Evolutionary conservation across 2,797 vertebrate genomes (phyloP).

Genomic region (Myotis pilosus): DNA sequence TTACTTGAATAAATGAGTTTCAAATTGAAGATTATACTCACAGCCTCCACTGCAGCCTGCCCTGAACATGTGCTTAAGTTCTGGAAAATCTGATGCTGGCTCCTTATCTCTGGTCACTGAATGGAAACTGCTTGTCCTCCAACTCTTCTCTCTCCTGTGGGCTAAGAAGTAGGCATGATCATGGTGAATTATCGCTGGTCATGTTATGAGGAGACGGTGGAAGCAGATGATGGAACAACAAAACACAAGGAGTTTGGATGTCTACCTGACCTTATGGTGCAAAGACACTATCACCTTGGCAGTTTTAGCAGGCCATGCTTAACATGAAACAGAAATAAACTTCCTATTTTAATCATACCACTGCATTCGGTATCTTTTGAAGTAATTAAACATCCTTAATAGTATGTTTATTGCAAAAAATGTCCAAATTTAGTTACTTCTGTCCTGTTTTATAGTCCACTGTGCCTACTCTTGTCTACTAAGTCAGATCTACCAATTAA

Average conservation of each 20-base stretch:
- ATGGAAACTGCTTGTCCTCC: not conserved
- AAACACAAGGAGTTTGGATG: not conserved
- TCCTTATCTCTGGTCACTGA: not conserved
- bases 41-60: not conserved
- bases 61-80: too few species aligned
- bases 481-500: not conserved
- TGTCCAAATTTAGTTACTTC: not conserved
- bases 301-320: not conserved
- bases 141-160: not conserved
- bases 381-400: not conserved
- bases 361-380: not conserved
- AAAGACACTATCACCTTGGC: not conserved
- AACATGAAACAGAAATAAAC: not conserved
- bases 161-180: too few species aligned
- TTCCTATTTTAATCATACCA: not conserved
- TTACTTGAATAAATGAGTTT: not conserved
- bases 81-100: not conserved
- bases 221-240: not conserved
- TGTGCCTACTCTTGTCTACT: not conserved
- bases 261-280: not conserved
- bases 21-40: not conserved
- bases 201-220: rapidly evolving
- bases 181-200: not conserved
- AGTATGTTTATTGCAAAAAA: not conserved
- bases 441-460: not conserved